These are phyloP conservation scores for Leptura quadrifasciata DNA, from an alignment of 2,888 invertebrate species.

Conservation along the genomic window DNA sequence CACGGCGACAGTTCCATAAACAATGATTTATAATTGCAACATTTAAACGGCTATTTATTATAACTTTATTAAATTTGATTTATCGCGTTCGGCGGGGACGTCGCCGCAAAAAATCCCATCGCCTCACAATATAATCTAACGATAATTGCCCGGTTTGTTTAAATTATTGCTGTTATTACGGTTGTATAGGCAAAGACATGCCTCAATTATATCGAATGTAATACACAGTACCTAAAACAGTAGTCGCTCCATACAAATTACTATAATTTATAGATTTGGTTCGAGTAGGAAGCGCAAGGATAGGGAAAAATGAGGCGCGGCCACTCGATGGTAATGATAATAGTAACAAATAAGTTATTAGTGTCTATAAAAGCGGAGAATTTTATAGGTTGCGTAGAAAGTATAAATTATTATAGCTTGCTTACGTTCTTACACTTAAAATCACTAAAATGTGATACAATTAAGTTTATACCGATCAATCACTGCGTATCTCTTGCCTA, in stretches of 20 bases:
- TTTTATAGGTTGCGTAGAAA: background rate
- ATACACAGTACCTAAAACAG: constrained; percentile 10
- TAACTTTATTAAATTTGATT: constrained; percentile 7
- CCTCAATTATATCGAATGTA: background rate
- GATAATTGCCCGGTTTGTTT: constrained; percentile 39
- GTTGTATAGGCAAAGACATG: background rate
- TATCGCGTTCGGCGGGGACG: constrained; percentile 4
- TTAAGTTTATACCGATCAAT: no score
- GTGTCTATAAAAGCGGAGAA: background rate
- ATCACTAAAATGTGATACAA: no score
- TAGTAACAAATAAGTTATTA: background rate
- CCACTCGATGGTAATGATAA: background rate
- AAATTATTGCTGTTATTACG: constrained; percentile 7
- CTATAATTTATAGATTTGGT: constrained; percentile 13
- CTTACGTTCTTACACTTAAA: no score
- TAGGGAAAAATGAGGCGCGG: background rate
- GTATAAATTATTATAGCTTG: background rate
- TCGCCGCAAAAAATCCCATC: background rate
- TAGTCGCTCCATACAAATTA: constrained; percentile 12
- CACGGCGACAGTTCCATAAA: background rate
- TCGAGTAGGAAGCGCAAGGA: constrained; percentile 2
- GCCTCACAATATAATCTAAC: constrained; percentile 34
- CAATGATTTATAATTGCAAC: constrained; percentile 4
- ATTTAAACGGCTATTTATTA: constrained; percentile 7
- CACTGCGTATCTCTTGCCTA: no score